These are phyloP conservation scores for Tineola bisselliella DNA, from an alignment of 2,888 invertebrate species.

Conservation along the genomic window DNA sequence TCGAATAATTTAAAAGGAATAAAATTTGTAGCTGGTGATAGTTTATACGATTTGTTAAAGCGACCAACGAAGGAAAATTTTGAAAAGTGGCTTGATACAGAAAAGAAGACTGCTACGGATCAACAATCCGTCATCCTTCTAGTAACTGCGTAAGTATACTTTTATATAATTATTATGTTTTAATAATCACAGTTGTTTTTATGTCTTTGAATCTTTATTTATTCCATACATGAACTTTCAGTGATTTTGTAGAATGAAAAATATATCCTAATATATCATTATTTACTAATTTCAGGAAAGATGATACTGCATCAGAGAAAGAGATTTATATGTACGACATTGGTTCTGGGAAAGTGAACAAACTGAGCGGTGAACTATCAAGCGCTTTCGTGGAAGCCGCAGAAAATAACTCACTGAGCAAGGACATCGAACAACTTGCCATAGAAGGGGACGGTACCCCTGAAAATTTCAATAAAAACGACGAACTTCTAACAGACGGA, in stretches of 20 bases:
- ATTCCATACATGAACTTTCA: too few species aligned
- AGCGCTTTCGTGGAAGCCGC: conserved; percentile 88
- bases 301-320: conserved; percentile 62
- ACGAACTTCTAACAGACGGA: conserved; percentile 40
- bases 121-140: conserved; percentile 83
- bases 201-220: too few species aligned
- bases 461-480: conserved; percentile 44
- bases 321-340: conserved; percentile 92
- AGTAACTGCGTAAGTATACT: conserved; percentile 76
- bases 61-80: conserved; percentile 82
- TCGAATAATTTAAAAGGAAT: conserved; percentile 72
- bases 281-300: conserved; percentile 57
- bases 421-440: conserved; percentile 70
- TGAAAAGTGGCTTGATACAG: conserved; percentile 81
- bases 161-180: neutral
- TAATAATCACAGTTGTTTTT: too few species aligned
- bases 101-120: conserved; percentile 77
- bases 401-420: conserved; percentile 80
- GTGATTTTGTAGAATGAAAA: too few species aligned
- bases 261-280: too few species aligned
- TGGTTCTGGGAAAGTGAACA: conserved; percentile 76
- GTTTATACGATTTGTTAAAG: conserved; percentile 78
- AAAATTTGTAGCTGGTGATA: conserved; percentile 78
- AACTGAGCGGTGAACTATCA: conserved; percentile 82
- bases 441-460: conserved; percentile 61